Conservation (phyloP, 2,888 invertebrate species). For the Diplazon laetatorius region DNA sequence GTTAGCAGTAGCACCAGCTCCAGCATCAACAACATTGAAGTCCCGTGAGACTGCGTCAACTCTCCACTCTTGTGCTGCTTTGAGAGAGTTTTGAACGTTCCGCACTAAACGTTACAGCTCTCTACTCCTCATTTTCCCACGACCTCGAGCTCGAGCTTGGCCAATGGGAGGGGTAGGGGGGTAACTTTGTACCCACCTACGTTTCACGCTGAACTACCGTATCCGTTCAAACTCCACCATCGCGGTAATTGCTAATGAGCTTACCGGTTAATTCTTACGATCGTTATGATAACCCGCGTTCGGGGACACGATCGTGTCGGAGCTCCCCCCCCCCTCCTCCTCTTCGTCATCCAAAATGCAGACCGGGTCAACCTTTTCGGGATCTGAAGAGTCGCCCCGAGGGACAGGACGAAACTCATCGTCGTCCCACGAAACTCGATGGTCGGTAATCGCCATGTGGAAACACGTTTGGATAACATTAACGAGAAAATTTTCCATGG, state of each 20-base stretch:
- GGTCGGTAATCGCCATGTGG: no score
- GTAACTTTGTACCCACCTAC: slow-evolving; percentile 53
- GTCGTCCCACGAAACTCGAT: not conserved
- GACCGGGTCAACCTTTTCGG: slow-evolving; percentile 15
- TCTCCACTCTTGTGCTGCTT: slow-evolving; percentile 49
- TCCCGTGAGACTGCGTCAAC: slow-evolving; percentile 49
- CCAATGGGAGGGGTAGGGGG: no score
- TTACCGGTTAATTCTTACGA: slow-evolving; percentile 55
- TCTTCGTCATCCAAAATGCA: not conserved
- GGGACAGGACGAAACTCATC: slow-evolving; percentile 17
- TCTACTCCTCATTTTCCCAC: slow-evolving; percentile 16
- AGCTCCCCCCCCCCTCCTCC: no score
- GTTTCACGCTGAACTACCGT: slow-evolving; percentile 30
- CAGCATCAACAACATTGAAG: slow-evolving; percentile 17
- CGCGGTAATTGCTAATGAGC: slow-evolving; percentile 56
- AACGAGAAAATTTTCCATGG: no score
- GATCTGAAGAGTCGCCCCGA: slow-evolving; percentile 1
- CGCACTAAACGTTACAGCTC: slow-evolving; percentile 50
- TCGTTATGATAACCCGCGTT: slow-evolving; percentile 37
- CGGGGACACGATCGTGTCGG: not conserved
- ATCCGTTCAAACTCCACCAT: slow-evolving; percentile 35
- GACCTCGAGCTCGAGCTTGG: no score
- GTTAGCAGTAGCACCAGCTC: not conserved
- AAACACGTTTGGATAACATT: slow-evolving; percentile 4
- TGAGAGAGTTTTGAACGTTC: slow-evolving; percentile 51